Evolutionary conservation across 2,113 vertebrate genomes (phyloP), one percentile per base, ranked within the genome.

Genomic region (Procapra przewalskii): DNA sequence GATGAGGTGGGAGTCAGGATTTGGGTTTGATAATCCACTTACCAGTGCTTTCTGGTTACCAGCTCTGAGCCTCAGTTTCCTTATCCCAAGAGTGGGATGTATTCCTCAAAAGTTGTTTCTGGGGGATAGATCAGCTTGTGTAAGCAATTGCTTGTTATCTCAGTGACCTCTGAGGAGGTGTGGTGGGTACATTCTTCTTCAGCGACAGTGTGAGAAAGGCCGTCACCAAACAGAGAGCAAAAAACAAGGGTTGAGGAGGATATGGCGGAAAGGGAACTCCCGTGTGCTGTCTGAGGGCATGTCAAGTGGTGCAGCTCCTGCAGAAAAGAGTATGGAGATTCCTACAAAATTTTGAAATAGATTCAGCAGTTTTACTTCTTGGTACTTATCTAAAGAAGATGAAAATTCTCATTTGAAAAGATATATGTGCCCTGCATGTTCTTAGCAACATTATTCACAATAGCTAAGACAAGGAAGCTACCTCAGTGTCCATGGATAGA

Each of bases 261-360:
- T 52, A 3, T 82, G 80, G 80, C 21, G 31, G 50, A 52, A n/a
- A n/a, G 80, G 48, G 80, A 52, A n/a, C 48, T 50, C 80, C 33
- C 0, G 10, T 21, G 48, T 8, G 0, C 17, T 29, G 25, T 29
- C 43, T 50, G 17, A 52, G 17, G 48, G 80, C n/a, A 13, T n/a
- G 48, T 31, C 19, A 80, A 33, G 15, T n/a, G 48, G 6, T 23
- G 10, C 31, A 23, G 31, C 27, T 31, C 19, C 48, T n/a, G 11
- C 31, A 52, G 80, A 82, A 81, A 52, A 82, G 10, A n/a, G 48
- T n/a, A 52, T 52, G 31, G 31, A 52, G 31, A 33, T 13, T 13
- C 48, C 80, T n/a, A 36, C 5, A n/a, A n/a, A 82, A n/a, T n/a
- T 82, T 52, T 11, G 7, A 82, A 52, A 52, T 13, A 82, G 48